These are phyloP conservation scores for Syngnathus rostellatus DNA, from an alignment of 2,797 vertebrate genomes.

Conservation along the genomic window DNA sequence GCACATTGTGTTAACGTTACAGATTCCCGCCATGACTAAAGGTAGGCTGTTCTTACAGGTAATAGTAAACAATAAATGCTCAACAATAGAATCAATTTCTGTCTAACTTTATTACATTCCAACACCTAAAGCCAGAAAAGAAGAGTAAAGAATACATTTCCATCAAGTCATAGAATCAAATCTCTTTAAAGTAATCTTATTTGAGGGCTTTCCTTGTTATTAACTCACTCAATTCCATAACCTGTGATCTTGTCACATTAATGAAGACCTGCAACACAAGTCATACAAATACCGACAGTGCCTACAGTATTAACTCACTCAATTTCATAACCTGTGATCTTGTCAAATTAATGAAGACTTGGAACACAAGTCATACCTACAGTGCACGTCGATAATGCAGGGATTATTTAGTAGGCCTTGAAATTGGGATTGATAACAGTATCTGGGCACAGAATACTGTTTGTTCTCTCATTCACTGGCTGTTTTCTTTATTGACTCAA, in stretches of 20 bases:
- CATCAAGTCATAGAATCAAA: background rate
- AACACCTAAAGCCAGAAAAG: background rate
- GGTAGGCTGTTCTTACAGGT: background rate
- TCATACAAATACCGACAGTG: slow-evolving; percentile 15
- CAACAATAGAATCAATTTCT: background rate
- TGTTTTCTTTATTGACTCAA: slow-evolving; percentile 58
- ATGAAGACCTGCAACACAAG: background rate
- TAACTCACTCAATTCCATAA: background rate
- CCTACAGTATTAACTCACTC: background rate
- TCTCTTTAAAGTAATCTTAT: background rate
- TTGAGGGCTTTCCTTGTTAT: background rate
- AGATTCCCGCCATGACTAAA: background rate
- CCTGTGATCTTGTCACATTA: background rate
- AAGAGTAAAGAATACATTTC: background rate
- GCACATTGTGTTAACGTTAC: background rate
- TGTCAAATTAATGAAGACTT: too few species aligned
- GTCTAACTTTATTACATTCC: background rate
- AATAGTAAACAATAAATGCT: background rate
- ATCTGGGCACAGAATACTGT: slow-evolving; percentile 49
- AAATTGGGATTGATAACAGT: slow-evolving; percentile 56
- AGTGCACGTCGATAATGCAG: slow-evolving; percentile 22
- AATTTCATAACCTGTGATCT: too few species aligned
- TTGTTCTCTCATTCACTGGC: slow-evolving; percentile 40
- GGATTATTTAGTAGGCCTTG: slow-evolving; percentile 31
- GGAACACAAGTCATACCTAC: slow-evolving; percentile 10